Base-by-base conservation (phyloP, 92 coral and sea anemone species). In the Epizoanthus stellaris region DNA sequence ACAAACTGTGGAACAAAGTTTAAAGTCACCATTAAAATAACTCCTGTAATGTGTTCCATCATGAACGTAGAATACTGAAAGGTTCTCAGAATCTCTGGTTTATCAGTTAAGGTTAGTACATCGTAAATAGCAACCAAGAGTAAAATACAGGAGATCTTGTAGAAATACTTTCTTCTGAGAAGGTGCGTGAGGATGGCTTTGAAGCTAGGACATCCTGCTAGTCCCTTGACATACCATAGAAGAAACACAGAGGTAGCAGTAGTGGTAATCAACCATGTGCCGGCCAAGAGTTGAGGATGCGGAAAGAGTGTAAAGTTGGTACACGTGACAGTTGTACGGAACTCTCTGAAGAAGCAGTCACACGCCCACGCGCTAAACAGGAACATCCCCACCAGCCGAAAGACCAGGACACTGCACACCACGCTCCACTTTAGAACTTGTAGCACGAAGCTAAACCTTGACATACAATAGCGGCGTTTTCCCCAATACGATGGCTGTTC, bases 291-390 rank as follows among this genome's bases (percentile, higher is more conserved):
- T 25, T 53, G 73, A 20, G 89, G 89, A 2, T 66, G 42, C 16
- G 92, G 89, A 58, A 81, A 90, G 43, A 87, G 86, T 12, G 72
- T 15, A 58, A 90, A 90, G 15, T 73, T 45, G 13, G 30, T 60
- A 68, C 93, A 90, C 2, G 58, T 61, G 19, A 69, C 69, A 6
- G 81, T 82, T 34, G 89, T 82, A 62, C 67, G 87, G 61, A 87
- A 91, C 38, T 91, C 93, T 64, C 84, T 71, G 75, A 87, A 82
- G 62, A 82, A 87, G 60, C 93, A 91, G 53, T 91, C 91, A 8
- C 23, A 66, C 25, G 87, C 70, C 93, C 93, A 91, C 61, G 77
- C 65, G 16, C 82, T 57, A 71, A 82, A 87, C 86, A 91, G 6
- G 20, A 62, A 12, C 20, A 87, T 13, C 3, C 93, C 93, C 5